Evolutionary conservation across 2,113 vertebrate species (phyloP), one percentile per base, ranked within the genome.

Genomic region (Pseudolaguvia tuberculata): DNA sequence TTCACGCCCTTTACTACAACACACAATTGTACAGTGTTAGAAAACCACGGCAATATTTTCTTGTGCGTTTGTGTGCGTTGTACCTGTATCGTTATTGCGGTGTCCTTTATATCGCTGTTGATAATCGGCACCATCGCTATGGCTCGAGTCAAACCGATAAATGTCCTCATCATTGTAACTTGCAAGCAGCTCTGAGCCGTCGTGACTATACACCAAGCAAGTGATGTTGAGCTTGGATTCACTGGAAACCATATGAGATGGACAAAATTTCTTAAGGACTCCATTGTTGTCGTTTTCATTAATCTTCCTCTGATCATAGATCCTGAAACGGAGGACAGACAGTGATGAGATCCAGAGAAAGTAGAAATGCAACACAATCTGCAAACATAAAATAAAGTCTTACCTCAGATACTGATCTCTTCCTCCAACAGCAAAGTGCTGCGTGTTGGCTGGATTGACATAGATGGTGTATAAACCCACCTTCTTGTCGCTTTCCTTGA

Each of bases 181-280:
- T 81, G 93, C 91, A 85, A 98, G 86, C 73, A 98, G 93, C 84
- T 98, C 96, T 97, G 94, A 91, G 81, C 95, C 96, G 0, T 98
- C 94, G 15, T 98, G 94, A 86, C 95, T 96, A 89, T 97, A 98
- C 74, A 98, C 94, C 12, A 98, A 90, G 78, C 96, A 98, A 77
- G 95, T 98, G 86, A 98, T 96, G 89, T 96, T 98, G 79, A 94
- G 96, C 90, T 98, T 98, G 81, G 94, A 94, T 83, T 98, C 95
- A 18, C 95, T 98, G 91, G 92, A 93, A 66, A 96, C 94, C 91
- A 98, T 84, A 83, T 97, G 95, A 74, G 94, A 95, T 1, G 96
- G 96, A 79, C 96, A 97, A 85, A 98, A 98, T 79, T 97, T 98
- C 85, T 98, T 98, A 39, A 98, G 87, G 0, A 98, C 96, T 0